Conservation (phyloP, 1,140 invertebrate species). For the Anagrus nilaparvatae region DNA sequence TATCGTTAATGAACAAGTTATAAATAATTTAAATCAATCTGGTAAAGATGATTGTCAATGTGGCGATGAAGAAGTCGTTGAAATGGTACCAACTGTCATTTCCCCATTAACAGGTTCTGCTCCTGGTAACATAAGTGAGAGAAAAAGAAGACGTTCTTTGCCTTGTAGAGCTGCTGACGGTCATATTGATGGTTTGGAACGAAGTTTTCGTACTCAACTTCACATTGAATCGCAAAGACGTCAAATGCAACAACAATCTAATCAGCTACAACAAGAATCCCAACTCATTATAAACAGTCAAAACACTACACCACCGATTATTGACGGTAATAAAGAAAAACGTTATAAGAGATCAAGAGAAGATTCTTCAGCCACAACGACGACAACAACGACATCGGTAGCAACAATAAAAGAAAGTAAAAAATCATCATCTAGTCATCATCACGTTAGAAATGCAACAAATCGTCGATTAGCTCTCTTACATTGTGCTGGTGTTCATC, state of each 20-base stretch:
- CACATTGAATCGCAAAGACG: slow-evolving; percentile 27
- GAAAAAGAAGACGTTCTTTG: slow-evolving; percentile 37
- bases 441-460: too few species aligned
- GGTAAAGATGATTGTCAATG: slow-evolving; percentile 60
- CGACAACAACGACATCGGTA: not conserved
- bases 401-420: too few species aligned
- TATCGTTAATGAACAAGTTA: too few species aligned
- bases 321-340: slow-evolving; percentile 32
- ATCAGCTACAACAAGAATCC: too few species aligned
- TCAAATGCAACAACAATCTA: not conserved
- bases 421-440: too few species aligned
- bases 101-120: slow-evolving; percentile 28
- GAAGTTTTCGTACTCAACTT: slow-evolving; percentile 30
- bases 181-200: slow-evolving; percentile 27
- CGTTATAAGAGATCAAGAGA: slow-evolving; percentile 33
- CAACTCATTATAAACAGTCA: too few species aligned
- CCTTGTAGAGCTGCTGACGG: too few species aligned
- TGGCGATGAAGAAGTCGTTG: slow-evolving; percentile 49
- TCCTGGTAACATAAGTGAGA: slow-evolving; percentile 30
- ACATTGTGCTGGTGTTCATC: too few species aligned
- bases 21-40: too few species aligned
- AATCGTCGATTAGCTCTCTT: too few species aligned
- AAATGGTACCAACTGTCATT: slow-evolving; percentile 41
- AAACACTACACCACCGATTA: too few species aligned
- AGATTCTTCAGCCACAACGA: not conserved